A percentile compares a stretch with the other conserved stretches of the same genome.
Conservation (phyloP, 35 echinoderm and acorn worm species). For the Acanthaster planci region DNA sequence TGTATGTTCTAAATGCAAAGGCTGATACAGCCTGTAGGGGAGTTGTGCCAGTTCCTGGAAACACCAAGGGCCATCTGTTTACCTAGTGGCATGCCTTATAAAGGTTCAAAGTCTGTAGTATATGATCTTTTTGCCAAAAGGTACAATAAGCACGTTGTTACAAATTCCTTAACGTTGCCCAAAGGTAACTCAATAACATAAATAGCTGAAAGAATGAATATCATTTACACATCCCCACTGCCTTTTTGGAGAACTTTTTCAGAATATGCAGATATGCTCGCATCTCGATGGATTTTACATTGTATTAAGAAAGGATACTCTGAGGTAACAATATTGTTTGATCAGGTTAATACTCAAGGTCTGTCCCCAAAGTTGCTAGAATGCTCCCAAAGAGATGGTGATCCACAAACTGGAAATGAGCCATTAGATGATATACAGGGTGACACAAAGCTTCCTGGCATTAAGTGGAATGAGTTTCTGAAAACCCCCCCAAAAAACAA, state of each 20-base stretch:
- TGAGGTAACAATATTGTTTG: slow-evolving; percentile 44
- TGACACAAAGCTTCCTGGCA: slow-evolving; percentile 33
- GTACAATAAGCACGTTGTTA: slow-evolving; percentile 34
- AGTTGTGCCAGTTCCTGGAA: slow-evolving; percentile 23
- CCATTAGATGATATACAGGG: slow-evolving; percentile 8
- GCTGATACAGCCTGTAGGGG: background rate
- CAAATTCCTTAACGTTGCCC: background rate
- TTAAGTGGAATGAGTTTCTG: slow-evolving; percentile 37
- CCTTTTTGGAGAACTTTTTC: slow-evolving; percentile 7
- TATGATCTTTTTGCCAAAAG: slow-evolving; percentile 18
- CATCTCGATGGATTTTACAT: background rate
- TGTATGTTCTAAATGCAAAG: no score
- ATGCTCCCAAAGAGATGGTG: slow-evolving; percentile 28
- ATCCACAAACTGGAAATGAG: background rate
- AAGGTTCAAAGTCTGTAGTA: slow-evolving; percentile 28
- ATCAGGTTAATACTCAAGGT: slow-evolving; percentile 43
- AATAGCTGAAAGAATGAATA: slow-evolving; percentile 50
- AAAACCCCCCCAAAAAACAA: slow-evolving; percentile 43
- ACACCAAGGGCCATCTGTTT: slow-evolving; percentile 20
- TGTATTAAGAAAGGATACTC: slow-evolving; percentile 16
- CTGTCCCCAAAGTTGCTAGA: slow-evolving; percentile 44
- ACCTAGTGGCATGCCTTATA: slow-evolving; percentile 14
- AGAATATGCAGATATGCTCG: slow-evolving; percentile 49
- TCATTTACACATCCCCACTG: slow-evolving; percentile 44
- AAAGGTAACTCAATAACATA: slow-evolving; percentile 11